These are phyloP conservation scores for Lynx canadensis DNA, from an alignment of 2,113 vertebrate genomes.

Conservation along the genomic window DNA sequence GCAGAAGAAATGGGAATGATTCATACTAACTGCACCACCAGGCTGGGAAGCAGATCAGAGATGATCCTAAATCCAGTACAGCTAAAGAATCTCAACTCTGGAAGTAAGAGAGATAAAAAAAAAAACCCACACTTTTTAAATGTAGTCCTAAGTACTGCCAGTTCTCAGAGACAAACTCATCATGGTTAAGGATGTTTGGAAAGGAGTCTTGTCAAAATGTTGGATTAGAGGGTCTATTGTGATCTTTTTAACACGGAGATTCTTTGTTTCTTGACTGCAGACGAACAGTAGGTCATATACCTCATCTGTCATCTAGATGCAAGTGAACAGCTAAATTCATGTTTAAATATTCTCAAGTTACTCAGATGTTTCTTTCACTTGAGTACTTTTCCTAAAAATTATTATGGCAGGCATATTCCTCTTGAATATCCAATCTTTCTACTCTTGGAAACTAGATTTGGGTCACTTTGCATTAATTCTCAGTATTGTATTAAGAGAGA, in stretches of 20 bases:
- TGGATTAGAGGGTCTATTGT: not conserved
- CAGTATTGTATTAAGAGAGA: not conserved
- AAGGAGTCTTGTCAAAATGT: not conserved
- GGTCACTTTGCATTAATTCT: constrained; percentile 1
- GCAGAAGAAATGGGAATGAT: not conserved
- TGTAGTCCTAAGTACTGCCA: not conserved
- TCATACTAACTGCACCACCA: not conserved
- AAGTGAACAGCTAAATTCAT: not conserved
- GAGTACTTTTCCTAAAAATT: not conserved
- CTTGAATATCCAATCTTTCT: not conserved
- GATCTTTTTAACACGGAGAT: not conserved
- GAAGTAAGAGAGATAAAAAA: not conserved
- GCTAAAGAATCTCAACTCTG: not conserved
- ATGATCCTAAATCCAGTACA: not conserved
- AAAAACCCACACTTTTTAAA: not conserved
- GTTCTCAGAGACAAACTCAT: not conserved
- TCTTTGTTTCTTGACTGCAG: not conserved
- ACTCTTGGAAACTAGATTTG: constrained; percentile 9
- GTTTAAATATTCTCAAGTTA: not conserved
- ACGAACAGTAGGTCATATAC: not conserved
- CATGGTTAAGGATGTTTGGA: not conserved
- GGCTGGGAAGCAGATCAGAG: not conserved
- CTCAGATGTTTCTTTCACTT: not conserved
- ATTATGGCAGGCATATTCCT: not conserved
- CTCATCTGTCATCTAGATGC: not conserved